These are phyloP conservation scores for Dendroctonus ponderosae DNA, from an alignment of 1,140 invertebrate species.

Conservation along the genomic window DNA sequence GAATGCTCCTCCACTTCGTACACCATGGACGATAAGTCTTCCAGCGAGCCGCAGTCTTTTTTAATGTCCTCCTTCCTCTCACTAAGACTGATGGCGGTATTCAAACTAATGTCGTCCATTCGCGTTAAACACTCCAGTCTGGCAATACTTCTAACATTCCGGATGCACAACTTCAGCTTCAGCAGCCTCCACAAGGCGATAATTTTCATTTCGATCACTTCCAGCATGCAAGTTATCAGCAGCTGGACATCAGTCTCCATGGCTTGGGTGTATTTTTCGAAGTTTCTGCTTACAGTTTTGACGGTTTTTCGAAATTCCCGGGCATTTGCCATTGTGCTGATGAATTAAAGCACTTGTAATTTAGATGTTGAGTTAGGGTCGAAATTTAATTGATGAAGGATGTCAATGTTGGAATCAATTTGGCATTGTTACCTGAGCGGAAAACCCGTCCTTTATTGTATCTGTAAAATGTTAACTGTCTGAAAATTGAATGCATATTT, in stretches of 20 bases:
- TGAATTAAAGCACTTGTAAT: conserved; percentile 1
- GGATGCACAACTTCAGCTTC: conserved; percentile 27
- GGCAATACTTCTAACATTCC: conserved; percentile 13
- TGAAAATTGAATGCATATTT: no score
- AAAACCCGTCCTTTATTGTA: no score
- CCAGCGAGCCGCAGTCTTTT: conserved; percentile 10
- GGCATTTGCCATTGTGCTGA: conserved; percentile 5
- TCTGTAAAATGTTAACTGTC: no score
- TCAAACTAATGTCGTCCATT: conserved; percentile 1
- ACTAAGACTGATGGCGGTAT: neutral
- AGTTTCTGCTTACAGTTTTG: conserved; percentile 19
- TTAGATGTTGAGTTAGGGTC: conserved; percentile 4
- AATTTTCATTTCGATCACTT: conserved; percentile 21
- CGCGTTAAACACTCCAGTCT: neutral
- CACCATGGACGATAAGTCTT: conserved; percentile 17
- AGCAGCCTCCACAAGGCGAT: conserved; percentile 18
- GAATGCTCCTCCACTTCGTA: conserved; percentile 19
- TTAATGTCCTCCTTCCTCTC: conserved; percentile 1
- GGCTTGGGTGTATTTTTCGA: conserved; percentile 21
- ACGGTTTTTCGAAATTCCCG: conserved; percentile 13
- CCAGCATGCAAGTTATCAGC: conserved; percentile 23
- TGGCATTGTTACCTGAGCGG: conserved; percentile 4
- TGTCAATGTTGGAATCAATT: conserved; percentile 16
- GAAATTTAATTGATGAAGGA: conserved; percentile 1
- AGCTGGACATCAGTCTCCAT: conserved; percentile 27